Evolutionary conservation across 1,140 invertebrate species (phyloP).

Genomic region (Parapsyche elsis): DNA sequence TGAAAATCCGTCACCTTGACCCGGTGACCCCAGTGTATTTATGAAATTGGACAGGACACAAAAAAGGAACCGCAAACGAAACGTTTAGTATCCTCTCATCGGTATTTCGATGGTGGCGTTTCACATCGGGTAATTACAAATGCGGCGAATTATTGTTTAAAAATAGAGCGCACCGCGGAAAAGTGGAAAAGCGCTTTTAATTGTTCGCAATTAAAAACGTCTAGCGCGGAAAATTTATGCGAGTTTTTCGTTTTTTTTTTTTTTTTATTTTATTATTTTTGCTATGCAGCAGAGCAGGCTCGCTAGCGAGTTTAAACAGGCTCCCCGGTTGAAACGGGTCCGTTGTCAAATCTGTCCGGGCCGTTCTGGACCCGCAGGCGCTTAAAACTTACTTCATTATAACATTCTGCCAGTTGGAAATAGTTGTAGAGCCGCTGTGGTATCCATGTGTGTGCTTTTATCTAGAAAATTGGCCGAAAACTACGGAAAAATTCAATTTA

Average conservation of each 20-base stretch:
- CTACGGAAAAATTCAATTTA: no score
- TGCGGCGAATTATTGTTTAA: constrained; percentile 16
- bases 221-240: constrained; percentile 43
- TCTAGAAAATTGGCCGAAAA: constrained; percentile 1
- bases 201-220: constrained; percentile 41
- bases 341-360: constrained; percentile 36
- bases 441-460: not conserved
- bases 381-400: constrained; percentile 55
- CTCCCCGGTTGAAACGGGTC: not conserved
- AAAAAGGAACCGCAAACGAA: no score
- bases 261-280: not conserved
- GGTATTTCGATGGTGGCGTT: not conserved
- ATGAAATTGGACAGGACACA: not conserved
- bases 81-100: no score
- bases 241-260: constrained; percentile 12
- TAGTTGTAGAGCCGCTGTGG: constrained; percentile 49
- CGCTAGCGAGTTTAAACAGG: not conserved
- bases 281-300: not conserved
- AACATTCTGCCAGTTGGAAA: constrained; percentile 51
- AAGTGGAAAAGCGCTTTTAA: constrained; percentile 38
- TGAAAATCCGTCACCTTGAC: not conserved
- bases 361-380: constrained; percentile 40
- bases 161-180: constrained; percentile 4
- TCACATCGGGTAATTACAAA: constrained; percentile 8
- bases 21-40: not conserved